Percentiles rank a stretch among this genome's conserved stretches.
phyloP scores from a whole-genome alignment of 2,888 invertebrate species.

The Crocallis elinguaria region DNA sequence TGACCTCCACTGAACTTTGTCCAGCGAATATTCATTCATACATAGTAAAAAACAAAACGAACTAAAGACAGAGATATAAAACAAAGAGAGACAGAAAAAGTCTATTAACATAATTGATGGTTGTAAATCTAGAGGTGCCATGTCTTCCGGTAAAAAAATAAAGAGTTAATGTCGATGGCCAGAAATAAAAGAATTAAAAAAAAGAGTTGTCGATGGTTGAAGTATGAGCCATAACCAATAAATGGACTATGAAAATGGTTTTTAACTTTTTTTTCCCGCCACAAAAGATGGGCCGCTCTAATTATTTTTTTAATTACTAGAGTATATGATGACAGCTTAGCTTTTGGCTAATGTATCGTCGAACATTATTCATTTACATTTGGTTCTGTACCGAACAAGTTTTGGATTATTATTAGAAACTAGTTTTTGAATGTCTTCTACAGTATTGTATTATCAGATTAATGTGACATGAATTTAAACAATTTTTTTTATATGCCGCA shows the following conservation, averaged over 20 bases:
- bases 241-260: conserved; percentile 32
- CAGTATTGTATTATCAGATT: no score
- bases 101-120: conserved; percentile 72
- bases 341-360: conserved; percentile 45
- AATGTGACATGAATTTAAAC: no score
- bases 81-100: conserved; percentile 52
- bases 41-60: conserved; percentile 28
- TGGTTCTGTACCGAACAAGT: background rate
- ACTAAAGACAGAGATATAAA: conserved; percentile 37
- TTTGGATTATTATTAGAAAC: background rate
- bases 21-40: conserved; percentile 12
- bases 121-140: conserved; percentile 72
- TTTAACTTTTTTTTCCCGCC: conserved; percentile 27
- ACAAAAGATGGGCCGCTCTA: conserved; percentile 37
- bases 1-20: conserved; percentile 17
- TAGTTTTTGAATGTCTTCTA: no score
- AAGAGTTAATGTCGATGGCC: conserved; percentile 46
- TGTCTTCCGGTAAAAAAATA: conserved; percentile 70
- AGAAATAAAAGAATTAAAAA: conserved; percentile 43
- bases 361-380: conserved; percentile 29
- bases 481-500: no score
- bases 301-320: conserved; percentile 55
- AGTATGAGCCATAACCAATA: conserved; percentile 42
- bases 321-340: conserved; percentile 46
- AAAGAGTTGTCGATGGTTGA: conserved; percentile 49